A percentile compares a stretch with the other conserved stretches of the same genome.
Evolutionary conservation across 2,888 invertebrate genomes (phyloP).

Genomic region (Melikaiella ostensackeni): DNA sequence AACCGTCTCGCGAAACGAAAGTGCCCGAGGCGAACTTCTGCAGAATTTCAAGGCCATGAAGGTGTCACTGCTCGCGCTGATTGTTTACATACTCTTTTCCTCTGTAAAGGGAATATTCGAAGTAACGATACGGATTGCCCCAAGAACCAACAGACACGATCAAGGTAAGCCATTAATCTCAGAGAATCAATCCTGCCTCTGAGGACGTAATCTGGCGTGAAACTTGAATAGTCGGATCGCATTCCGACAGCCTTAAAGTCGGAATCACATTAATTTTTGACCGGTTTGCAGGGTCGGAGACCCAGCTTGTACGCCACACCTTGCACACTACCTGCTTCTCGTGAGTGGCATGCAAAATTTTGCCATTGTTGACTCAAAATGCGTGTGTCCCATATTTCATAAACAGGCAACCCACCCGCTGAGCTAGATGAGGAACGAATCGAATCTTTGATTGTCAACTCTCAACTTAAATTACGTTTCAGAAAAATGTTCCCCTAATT

Average conservation of each 20-base stretch:
- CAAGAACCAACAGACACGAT: not conserved
- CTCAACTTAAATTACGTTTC: not conserved
- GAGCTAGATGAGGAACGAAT: not conserved
- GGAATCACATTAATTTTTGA: constrained; percentile 49
- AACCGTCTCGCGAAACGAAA: not conserved
- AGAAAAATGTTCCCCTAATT: not conserved
- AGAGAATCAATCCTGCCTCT: constrained; percentile 47
- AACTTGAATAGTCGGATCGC: constrained; percentile 50
- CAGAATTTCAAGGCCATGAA: not conserved
- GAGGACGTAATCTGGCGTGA: constrained; percentile 49
- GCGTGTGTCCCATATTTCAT: constrained; percentile 57
- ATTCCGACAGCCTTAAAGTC: constrained; percentile 40
- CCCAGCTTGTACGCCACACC: constrained; percentile 51
- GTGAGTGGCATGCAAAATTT: constrained; percentile 62
- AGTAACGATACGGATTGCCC: not conserved
- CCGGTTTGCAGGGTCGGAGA: constrained; percentile 45
- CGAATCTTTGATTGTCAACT: not conserved
- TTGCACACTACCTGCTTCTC: constrained; percentile 47
- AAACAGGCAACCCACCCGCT: constrained; percentile 43
- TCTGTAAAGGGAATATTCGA: not conserved
- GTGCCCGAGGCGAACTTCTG: not conserved
- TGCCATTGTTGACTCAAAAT: constrained; percentile 54
- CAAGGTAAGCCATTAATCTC: constrained; percentile 43
- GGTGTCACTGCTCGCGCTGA: not conserved
- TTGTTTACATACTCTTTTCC: not conserved